A percentile compares a stretch with the other conserved stretches of the same genome.
Evolutionary conservation across 2,797 vertebrate species (phyloP).

Genomic region (Pelobates cultripes): DNA sequence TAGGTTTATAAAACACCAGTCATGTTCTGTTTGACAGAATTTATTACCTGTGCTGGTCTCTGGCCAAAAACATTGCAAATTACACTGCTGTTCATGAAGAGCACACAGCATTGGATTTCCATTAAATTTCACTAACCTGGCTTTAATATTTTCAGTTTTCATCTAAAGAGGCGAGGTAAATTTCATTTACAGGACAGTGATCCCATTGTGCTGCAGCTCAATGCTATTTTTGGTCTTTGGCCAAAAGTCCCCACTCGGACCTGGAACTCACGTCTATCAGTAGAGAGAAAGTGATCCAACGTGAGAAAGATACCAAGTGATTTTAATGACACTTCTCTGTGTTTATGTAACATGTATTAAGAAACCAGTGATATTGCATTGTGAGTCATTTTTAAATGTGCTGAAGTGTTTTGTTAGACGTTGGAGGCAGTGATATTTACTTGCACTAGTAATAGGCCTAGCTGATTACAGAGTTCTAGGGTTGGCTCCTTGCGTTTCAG

Average conservation of each 20-base stretch:
- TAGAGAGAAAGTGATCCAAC: background rate
- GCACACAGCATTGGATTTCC: slow-evolving; percentile 30
- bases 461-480: background rate
- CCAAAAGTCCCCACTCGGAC: background rate
- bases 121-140: slow-evolving; percentile 25
- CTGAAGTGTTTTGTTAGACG: slow-evolving; percentile 9
- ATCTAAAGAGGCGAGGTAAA: slow-evolving; percentile 18
- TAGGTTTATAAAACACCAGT: slow-evolving; percentile 42
- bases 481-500: background rate
- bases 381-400: background rate
- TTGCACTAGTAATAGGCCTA: background rate
- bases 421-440: background rate
- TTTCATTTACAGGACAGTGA: slow-evolving; percentile 10
- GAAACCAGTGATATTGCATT: background rate
- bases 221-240: slow-evolving; percentile 3
- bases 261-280: slow-evolving; percentile 9
- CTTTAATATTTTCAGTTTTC: slow-evolving; percentile 12
- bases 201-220: slow-evolving; percentile 9
- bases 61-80: slow-evolving; percentile 26
- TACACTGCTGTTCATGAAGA: slow-evolving; percentile 16
- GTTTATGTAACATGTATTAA: background rate
- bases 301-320: slow-evolving; percentile 1
- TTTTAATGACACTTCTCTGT: background rate
- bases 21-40: slow-evolving; percentile 39
- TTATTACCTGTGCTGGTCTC: slow-evolving; percentile 48